Percentiles rank a stretch among this genome's conserved stretches.
Evolutionary conservation across 1,140 invertebrate genomes (phyloP).

Genomic region (Mamestra configurata): DNA sequence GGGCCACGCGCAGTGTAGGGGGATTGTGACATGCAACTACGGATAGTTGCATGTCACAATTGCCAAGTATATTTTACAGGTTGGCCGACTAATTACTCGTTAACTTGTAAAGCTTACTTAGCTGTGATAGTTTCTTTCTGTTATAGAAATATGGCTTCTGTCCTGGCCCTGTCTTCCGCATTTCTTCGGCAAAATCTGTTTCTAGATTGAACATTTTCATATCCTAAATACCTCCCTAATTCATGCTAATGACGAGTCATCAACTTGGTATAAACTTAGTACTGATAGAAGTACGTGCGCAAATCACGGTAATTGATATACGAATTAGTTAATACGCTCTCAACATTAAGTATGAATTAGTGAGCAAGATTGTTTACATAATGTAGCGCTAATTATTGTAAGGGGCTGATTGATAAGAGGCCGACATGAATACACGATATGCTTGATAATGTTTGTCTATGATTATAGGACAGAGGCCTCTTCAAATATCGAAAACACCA

Average conservation of each 20-base stretch:
- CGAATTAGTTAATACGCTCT: conserved; percentile 52
- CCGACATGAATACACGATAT: background rate
- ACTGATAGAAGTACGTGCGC: background rate
- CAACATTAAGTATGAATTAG: conserved; percentile 40
- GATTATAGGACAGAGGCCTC: too few relatives aligned
- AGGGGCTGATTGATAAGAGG: conserved; percentile 5
- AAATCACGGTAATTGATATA: conserved; percentile 46
- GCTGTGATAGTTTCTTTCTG: too few relatives aligned
- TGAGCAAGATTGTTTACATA: conserved; percentile 27
- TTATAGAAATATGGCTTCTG: too few relatives aligned
- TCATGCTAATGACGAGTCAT: background rate
- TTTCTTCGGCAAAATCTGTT: too few relatives aligned
- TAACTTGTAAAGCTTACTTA: too few relatives aligned
- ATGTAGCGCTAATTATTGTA: conserved; percentile 28
- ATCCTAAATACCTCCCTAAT: background rate
- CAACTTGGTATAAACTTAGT: background rate
- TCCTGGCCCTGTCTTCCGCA: too few relatives aligned
- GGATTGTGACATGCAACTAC: too few relatives aligned
- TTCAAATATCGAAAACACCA: too few relatives aligned
- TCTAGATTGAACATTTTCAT: background rate
- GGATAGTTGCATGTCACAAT: too few relatives aligned
- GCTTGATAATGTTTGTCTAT: background rate
- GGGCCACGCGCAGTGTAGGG: too few relatives aligned
- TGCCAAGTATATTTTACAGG: too few relatives aligned
- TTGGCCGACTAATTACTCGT: too few relatives aligned